A percentile compares a stretch with the other conserved stretches of the same genome.
Conservation (phyloP, 2,113 vertebrate species). For the Pseudorhombus dupliciocellatus region DNA sequence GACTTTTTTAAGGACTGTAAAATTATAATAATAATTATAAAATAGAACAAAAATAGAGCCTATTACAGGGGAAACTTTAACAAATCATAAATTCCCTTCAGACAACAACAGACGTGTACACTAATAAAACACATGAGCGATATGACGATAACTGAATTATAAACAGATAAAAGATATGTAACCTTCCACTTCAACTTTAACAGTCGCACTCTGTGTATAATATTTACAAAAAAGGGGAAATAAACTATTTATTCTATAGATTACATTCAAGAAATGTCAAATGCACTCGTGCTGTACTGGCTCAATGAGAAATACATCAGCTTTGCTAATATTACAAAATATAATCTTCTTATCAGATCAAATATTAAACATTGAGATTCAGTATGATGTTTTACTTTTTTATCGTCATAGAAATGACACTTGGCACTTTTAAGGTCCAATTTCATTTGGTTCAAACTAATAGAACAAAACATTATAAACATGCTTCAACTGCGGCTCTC, state of each 20-base stretch:
- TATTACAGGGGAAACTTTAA: slow-evolving; percentile 9
- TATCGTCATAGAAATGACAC: slow-evolving; percentile 31
- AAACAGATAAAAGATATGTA: slow-evolving; percentile 72
- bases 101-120: slow-evolving; percentile 40
- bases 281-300: slow-evolving; percentile 72
- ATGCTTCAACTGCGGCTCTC: neutral
- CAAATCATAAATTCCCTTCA: slow-evolving; percentile 33
- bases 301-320: slow-evolving; percentile 62
- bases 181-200: slow-evolving; percentile 80
- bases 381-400: slow-evolving; percentile 28
- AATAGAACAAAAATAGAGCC: slow-evolving; percentile 49
- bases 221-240: slow-evolving; percentile 82
- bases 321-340: slow-evolving; percentile 50
- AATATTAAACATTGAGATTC: slow-evolving; percentile 40
- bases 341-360: slow-evolving; percentile 33
- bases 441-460: slow-evolving; percentile 25
- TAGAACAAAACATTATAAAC: slow-evolving; percentile 14
- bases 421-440: slow-evolving; percentile 29
- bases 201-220: slow-evolving; percentile 71
- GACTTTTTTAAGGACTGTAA: slow-evolving; percentile 21
- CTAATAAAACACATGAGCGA: slow-evolving; percentile 60
- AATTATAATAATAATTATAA: slow-evolving; percentile 28
- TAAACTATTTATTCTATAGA: slow-evolving; percentile 61
- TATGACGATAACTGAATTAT: slow-evolving; percentile 67
- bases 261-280: slow-evolving; percentile 85